Base-by-base conservation (phyloP, 2,113 vertebrate species). In the Rhinogobius similis region DNA sequence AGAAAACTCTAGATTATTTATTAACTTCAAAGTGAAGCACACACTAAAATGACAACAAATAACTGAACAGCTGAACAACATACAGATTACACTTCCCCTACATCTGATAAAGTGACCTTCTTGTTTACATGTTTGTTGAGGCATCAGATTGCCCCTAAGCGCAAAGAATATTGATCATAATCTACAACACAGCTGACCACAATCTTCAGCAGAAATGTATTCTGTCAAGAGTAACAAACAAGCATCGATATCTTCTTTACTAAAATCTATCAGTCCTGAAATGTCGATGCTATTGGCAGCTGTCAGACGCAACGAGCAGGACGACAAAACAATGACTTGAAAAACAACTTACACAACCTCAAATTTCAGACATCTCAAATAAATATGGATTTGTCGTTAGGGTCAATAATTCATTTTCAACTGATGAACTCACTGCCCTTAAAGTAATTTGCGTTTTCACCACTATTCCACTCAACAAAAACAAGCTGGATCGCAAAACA, bases 281-380 rank as follows among this genome's bases (percentile, higher is more conserved):
- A 18, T 38, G 8, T 39, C 32, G 39, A 41, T 63, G 32, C 20
- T 41, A 41, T 63, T 41, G 61, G 7, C 38, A 24, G 12, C 16
- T 14, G 39, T n/a, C 61, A n/a, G 61, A n/a, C 58, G 12, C 8
- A 10, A 61, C 0, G 16, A 61, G 10, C n/a, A 23, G n/a, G 7
- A n/a, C 32, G 61, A 5, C 12, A 12, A 14, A 55, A 14, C 6
- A 39, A 39, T 63, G 13, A 43, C 38, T 24, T 63, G 20, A 24
- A 63, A 63, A 63, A 62, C 36, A 21, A 12, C 20, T 62, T 39
- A 39, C 52, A 55, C 12, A 55, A 26, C 52, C 23, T 55, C 21
- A 26, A 27, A 13, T 14, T 14, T 9, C n/a, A n/a, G n/a, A n/a
- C 56, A 59, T 32, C 18, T 27, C 9, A 18, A 18, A 29, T 29